A percentile compares a stretch with the other conserved stretches of the same genome.
Conservation (phyloP, 23 tunicate genomes). For the Styela clava region DNA sequence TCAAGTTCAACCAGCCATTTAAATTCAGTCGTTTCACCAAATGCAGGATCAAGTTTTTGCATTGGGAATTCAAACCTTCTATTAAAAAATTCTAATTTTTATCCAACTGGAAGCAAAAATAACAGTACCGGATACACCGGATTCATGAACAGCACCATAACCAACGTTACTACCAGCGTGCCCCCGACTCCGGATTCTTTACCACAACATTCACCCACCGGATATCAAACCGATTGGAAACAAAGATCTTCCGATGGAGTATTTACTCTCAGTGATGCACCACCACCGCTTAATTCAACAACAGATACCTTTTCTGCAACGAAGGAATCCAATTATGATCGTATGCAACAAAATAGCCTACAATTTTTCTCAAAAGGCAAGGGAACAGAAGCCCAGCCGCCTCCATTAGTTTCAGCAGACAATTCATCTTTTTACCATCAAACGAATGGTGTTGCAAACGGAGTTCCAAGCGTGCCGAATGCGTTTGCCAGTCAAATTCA, state of each 20-base stretch:
- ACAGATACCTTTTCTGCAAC: neutral
- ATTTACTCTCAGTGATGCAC: neutral
- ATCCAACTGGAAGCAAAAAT: neutral
- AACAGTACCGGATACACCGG: neutral
- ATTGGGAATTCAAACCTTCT: neutral
- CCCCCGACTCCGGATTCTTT: neutral
- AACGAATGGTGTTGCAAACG: neutral
- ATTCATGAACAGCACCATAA: neutral
- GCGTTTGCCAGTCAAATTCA: neutral
- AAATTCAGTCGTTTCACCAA: neutral
- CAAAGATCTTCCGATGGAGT: neutral
- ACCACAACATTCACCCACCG: neutral
- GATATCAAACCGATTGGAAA: neutral
- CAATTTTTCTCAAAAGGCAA: neutral
- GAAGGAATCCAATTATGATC: too few species aligned
- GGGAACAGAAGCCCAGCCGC: neutral
- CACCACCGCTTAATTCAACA: neutral
- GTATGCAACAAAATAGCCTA: neutral
- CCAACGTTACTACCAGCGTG: neutral
- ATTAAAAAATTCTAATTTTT: neutral
- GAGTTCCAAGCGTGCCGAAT: neutral
- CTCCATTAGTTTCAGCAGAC: neutral
- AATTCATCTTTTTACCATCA: neutral
- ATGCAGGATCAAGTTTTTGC: neutral
- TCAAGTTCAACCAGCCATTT: neutral